Conservation (phyloP, 1,140 invertebrate species). For the Pseudoatta argentina region DNA sequence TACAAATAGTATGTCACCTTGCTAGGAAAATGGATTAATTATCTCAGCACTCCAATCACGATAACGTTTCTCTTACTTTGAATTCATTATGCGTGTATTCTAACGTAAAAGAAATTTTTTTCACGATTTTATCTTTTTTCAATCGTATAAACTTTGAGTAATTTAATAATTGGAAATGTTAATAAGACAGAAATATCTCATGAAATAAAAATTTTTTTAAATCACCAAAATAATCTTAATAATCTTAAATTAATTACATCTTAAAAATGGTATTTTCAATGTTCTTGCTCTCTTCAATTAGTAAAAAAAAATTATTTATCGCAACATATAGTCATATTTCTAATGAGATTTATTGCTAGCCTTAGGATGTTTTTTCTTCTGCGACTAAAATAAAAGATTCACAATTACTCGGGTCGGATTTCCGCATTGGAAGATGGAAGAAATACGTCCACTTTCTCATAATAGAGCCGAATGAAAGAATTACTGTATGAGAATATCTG, state of each 20-base stretch:
- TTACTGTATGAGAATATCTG: conserved; percentile 24
- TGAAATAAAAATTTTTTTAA: background rate
- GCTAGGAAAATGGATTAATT: conserved; percentile 29
- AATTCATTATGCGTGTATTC: background rate
- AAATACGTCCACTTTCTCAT: conserved; percentile 14
- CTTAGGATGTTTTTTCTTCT: background rate
- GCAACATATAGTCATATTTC: background rate
- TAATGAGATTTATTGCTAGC: conserved; percentile 6
- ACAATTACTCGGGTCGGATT: conserved; percentile 39
- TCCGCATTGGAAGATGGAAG: conserved; percentile 24
- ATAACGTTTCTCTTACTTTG: conserved; percentile 35
- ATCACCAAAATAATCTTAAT: background rate
- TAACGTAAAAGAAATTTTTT: conserved; percentile 10
- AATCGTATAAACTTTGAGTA: background rate
- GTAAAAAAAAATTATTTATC: conserved; percentile 12
- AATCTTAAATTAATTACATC: conserved; percentile 9
- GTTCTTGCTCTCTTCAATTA: too few species aligned
- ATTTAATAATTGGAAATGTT: background rate
- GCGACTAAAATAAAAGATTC: conserved; percentile 24
- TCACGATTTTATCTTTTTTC: background rate
- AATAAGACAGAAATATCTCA: background rate
- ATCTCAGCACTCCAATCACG: conserved; percentile 11
- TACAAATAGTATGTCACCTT: conserved; percentile 47
- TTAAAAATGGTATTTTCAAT: background rate
- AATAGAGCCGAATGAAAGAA: conserved; percentile 36